Evolutionary conservation across 1,140 invertebrate species (phyloP).

Genomic region (Tetragnatha versicolor): DNA sequence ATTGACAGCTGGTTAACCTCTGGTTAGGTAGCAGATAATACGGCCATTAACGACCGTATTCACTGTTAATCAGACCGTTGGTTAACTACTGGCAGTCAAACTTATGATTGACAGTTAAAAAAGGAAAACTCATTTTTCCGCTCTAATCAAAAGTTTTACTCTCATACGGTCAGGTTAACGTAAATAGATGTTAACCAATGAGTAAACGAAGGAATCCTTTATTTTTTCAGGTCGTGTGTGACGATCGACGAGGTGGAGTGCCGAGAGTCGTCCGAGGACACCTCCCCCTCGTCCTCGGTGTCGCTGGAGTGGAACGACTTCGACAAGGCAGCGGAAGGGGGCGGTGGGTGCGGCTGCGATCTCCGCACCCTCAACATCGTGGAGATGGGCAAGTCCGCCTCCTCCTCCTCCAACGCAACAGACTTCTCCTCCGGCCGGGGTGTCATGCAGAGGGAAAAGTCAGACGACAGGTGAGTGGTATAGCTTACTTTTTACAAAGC

Average conservation of each 20-base stretch:
- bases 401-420: slow-evolving; percentile 42
- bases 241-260: slow-evolving; percentile 51
- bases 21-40: too few species aligned
- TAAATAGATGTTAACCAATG: not conserved
- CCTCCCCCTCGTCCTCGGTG: slow-evolving; percentile 40
- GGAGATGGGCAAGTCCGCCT: slow-evolving; percentile 48
- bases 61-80: too few species aligned
- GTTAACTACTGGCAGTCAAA: too few species aligned
- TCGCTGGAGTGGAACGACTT: slow-evolving; percentile 52
- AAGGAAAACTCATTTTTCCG: too few species aligned
- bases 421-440: slow-evolving; percentile 46
- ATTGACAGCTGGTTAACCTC: too few species aligned
- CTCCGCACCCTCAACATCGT: slow-evolving; percentile 23
- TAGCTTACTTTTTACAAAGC: too few species aligned
- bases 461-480: slow-evolving; percentile 40
- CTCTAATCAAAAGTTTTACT: too few species aligned
- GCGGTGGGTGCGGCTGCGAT: not conserved
- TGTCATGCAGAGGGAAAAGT: slow-evolving; percentile 48
- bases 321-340: slow-evolving; percentile 26
- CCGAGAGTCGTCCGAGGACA: slow-evolving; percentile 43
- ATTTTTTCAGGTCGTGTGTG: slow-evolving; percentile 27
- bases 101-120: too few species aligned
- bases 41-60: too few species aligned
- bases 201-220: not conserved
- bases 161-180: too few species aligned